Percentiles rank a stretch among this genome's conserved stretches.
These are phyloP conservation scores for Brachionus rotundiformis DNA, from an alignment of 1,140 invertebrate species.

Conservation along the genomic window DNA sequence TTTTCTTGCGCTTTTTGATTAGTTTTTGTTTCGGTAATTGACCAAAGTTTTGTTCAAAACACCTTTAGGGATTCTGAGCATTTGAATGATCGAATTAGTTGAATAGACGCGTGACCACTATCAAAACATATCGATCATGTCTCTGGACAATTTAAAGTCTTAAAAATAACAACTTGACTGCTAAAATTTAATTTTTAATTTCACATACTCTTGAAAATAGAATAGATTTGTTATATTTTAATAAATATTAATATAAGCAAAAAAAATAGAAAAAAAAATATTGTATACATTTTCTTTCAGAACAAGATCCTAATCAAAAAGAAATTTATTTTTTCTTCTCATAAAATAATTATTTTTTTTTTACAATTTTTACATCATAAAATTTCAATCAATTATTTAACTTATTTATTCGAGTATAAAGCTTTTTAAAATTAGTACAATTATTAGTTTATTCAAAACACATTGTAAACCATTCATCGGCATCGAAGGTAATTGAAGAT, in stretches of 20 bases:
- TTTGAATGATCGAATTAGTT: conserved; percentile 19
- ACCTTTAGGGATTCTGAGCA: conserved; percentile 1
- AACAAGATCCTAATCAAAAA: background rate
- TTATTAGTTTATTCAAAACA: background rate
- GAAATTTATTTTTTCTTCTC: background rate
- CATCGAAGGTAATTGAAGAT: background rate
- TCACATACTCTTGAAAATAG: too few species aligned
- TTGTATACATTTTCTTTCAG: background rate
- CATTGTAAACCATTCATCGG: background rate
- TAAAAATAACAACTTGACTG: conserved; percentile 2
- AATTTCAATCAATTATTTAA: background rate
- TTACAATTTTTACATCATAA: background rate
- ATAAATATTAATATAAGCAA: too few species aligned
- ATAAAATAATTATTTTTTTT: background rate
- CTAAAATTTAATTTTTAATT: conserved; percentile 1
- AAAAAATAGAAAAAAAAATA: too few species aligned
- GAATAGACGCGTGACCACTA: conserved; percentile 3
- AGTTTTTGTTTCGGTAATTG: background rate
- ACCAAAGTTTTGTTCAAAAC: background rate
- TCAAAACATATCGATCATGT: background rate
- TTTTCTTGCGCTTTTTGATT: background rate
- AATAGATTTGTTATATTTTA: too few species aligned
- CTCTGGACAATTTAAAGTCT: background rate
- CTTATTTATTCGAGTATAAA: background rate
- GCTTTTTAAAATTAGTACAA: background rate